Evolutionary conservation across 1,140 invertebrate genomes (phyloP).

Genomic region (Philotrypesis tridentata): DNA sequence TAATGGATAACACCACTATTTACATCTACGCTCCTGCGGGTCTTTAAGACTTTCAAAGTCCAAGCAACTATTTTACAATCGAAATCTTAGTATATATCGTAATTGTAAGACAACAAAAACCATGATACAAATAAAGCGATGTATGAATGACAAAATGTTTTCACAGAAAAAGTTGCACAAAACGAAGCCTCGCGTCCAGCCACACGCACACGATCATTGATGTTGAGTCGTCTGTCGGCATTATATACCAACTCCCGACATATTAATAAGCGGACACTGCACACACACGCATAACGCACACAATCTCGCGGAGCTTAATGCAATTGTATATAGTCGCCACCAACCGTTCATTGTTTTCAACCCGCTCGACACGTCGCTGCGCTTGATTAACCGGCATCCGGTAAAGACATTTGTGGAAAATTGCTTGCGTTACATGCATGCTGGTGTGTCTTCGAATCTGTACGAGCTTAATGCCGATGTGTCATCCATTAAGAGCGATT

Average conservation of each 20-base stretch:
- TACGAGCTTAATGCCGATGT: not conserved
- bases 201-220: no score
- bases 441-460: not conserved
- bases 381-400: not conserved
- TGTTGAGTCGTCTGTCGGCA: no score
- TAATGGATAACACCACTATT: no score
- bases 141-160: not conserved
- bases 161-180: not conserved
- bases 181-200: not conserved
- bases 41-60: not conserved
- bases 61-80: not conserved
- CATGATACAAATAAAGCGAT: not conserved
- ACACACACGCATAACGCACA: no score
- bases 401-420: slow-evolving; percentile 15
- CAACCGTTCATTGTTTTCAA: not conserved
- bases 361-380: not conserved
- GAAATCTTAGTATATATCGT: not conserved
- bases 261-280: no score
- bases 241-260: no score
- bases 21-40: no score
- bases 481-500: slow-evolving; percentile 17
- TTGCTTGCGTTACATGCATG: not conserved
- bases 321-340: no score
- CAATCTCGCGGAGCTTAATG: no score
- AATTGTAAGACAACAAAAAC: not conserved